These are phyloP conservation scores for Carcina quercana DNA, from an alignment of 2,888 invertebrate species.

Conservation along the genomic window DNA sequence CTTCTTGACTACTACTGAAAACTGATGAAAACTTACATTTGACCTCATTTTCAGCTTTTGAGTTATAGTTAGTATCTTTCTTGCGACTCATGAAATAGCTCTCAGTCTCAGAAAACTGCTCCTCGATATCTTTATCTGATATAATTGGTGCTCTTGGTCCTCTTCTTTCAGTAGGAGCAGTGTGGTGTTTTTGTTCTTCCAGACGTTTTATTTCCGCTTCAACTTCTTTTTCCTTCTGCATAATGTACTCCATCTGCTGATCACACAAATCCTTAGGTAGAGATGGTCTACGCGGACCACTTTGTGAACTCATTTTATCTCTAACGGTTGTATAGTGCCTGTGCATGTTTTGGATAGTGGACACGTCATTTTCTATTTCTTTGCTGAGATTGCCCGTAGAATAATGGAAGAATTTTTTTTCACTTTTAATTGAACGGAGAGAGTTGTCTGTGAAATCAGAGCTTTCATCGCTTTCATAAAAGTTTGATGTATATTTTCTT, in stretches of 20 bases:
- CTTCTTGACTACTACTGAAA: conserved; percentile 79
- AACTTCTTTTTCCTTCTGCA: conserved; percentile 79
- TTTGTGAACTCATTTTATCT: conserved; percentile 28
- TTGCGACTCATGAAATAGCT: conserved; percentile 55
- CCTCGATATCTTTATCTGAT: conserved; percentile 42
- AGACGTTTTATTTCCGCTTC: conserved; percentile 78
- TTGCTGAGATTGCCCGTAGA: conserved; percentile 63
- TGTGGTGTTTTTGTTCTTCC: conserved; percentile 67
- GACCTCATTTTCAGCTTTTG: too few species aligned
- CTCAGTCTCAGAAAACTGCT: conserved; percentile 33
- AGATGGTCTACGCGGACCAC: conserved; percentile 66
- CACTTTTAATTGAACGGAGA: conserved; percentile 48
- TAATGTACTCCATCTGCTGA: conserved; percentile 78
- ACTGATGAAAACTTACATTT: conserved; percentile 40
- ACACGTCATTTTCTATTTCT: conserved; percentile 64
- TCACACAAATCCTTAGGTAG: conserved; percentile 78
- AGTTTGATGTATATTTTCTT: conserved; percentile 47
- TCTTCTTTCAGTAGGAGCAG: conserved; percentile 22
- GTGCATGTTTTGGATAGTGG: conserved; percentile 65
- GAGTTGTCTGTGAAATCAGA: conserved; percentile 56
- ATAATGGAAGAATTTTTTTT: conserved; percentile 56
- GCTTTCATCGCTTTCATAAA: conserved; percentile 62
- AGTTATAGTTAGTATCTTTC: conserved; percentile 29
- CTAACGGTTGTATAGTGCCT: conserved; percentile 45
- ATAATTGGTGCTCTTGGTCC: conserved; percentile 55